A percentile compares a stretch with the other conserved stretches of the same genome.
Conservation (phyloP, 2,888 invertebrate genomes). For the Epirrita christyi region DNA sequence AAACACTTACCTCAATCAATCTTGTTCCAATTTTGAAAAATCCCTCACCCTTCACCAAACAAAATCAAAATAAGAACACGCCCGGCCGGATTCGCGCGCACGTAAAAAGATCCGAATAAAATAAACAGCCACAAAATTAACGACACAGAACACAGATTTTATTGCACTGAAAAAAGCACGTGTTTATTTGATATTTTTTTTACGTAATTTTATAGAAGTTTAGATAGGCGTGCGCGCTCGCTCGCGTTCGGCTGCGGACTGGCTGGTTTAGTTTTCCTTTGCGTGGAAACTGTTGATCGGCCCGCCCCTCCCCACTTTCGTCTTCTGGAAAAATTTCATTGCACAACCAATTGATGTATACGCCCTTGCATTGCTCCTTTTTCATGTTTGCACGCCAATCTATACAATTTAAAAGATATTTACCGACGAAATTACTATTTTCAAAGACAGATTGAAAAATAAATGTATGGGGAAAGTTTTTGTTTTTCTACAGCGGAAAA, state of each 20-base stretch:
- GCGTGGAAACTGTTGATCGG: slow-evolving; percentile 30
- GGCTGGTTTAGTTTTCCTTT: slow-evolving; percentile 12
- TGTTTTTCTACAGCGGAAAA: slow-evolving; percentile 4
- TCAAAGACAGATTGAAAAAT: slow-evolving; percentile 8
- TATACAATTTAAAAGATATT: slow-evolving; percentile 6
- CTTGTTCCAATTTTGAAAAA: slow-evolving; percentile 12
- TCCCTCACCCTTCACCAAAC: slow-evolving; percentile 18
- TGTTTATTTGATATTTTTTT: slow-evolving; percentile 26
- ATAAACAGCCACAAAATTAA: slow-evolving; percentile 30
- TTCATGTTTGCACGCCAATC: slow-evolving; percentile 10
- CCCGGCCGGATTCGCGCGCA: slow-evolving; percentile 13
- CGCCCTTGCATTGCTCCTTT: slow-evolving; percentile 1
- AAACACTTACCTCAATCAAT: slow-evolving; percentile 11
- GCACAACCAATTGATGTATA: slow-evolving; percentile 21
- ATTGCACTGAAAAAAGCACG: slow-evolving; percentile 28
- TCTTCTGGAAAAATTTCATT: slow-evolving; percentile 29
- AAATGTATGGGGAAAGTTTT: slow-evolving; percentile 3
- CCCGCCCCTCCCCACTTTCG: slow-evolving; percentile 15
- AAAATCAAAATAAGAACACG: slow-evolving; percentile 22
- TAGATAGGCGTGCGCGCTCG: slow-evolving; percentile 12
- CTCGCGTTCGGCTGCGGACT: slow-evolving; percentile 13
- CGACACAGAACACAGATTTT: slow-evolving; percentile 26
- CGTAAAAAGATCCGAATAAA: slow-evolving; percentile 12
- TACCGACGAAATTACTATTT: slow-evolving; percentile 16
- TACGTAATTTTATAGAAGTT: slow-evolving; percentile 2